Conservation (phyloP, 2,888 invertebrate genomes). For the Thelaira solivaga region DNA sequence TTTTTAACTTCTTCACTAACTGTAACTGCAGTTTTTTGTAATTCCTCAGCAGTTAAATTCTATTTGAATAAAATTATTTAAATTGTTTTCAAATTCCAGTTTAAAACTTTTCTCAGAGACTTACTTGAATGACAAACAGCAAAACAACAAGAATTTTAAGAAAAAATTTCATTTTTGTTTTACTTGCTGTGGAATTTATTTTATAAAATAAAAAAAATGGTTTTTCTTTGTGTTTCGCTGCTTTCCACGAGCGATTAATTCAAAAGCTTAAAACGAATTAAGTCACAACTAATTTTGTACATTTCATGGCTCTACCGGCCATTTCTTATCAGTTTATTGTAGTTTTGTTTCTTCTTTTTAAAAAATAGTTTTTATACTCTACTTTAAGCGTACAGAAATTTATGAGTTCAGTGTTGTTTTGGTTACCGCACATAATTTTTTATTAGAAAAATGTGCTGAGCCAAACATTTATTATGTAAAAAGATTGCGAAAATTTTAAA, state of each 20-base stretch:
- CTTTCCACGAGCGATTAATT: slow-evolving; percentile 22
- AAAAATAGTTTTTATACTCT: slow-evolving; percentile 20
- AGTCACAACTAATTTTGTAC: slow-evolving; percentile 13
- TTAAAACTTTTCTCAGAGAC: no score
- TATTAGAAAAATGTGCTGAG: no score
- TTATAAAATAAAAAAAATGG: no score
- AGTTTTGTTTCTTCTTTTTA: slow-evolving; percentile 15
- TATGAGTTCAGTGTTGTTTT: background rate
- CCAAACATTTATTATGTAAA: no score
- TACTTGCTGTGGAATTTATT: no score
- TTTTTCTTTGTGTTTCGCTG: no score
- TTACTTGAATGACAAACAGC: slow-evolving; percentile 13
- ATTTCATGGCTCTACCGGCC: slow-evolving; percentile 30
- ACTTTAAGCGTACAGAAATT: background rate
- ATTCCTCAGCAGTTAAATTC: background rate
- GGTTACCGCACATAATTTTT: no score
- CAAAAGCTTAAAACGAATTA: slow-evolving; percentile 40
- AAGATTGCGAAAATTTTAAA: no score
- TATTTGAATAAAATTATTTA: background rate
- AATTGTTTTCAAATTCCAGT: no score
- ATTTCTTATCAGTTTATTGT: slow-evolving; percentile 49
- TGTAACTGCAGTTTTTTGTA: no score
- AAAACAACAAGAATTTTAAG: background rate
- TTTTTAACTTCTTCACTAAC: no score
- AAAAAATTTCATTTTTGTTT: background rate